These are phyloP conservation scores for Drosophila bunnanda DNA, from an alignment of 2,888 invertebrate genomes.

Conservation along the genomic window DNA sequence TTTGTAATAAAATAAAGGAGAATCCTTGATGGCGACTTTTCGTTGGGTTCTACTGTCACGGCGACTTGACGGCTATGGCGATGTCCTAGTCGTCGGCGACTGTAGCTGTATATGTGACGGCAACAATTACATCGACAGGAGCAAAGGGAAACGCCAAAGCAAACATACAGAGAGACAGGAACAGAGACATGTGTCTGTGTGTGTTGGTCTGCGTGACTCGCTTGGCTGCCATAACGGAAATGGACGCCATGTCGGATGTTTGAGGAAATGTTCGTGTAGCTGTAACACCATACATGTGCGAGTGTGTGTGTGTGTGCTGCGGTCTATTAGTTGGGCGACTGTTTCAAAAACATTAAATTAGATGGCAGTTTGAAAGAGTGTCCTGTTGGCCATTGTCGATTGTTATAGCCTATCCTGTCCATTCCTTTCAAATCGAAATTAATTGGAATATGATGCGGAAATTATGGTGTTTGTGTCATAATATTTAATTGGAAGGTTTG, in stretches of 20 bases:
- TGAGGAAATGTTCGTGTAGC: constrained; percentile 74
- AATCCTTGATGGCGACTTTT: constrained; percentile 53
- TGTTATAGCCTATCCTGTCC: constrained; percentile 7
- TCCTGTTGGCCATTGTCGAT: constrained; percentile 19
- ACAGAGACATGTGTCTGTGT: constrained; percentile 22
- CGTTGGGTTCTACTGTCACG: constrained; percentile 46
- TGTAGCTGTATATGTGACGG: constrained; percentile 58
- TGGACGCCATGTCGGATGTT: constrained; percentile 77
- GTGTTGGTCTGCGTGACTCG: constrained; percentile 32
- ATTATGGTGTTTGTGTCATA: constrained; percentile 8
- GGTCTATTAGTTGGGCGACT: constrained; percentile 35
- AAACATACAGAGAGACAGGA: constrained; percentile 29
- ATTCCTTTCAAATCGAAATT: constrained; percentile 20
- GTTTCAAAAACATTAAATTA: constrained; percentile 33
- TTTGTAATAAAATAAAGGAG: constrained; percentile 66
- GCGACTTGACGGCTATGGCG: constrained; percentile 45
- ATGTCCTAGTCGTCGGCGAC: constrained; percentile 39
- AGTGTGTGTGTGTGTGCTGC: constrained; percentile 12
- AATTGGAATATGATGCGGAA: constrained; percentile 23
- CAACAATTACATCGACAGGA: constrained; percentile 60
- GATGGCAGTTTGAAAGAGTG: constrained; percentile 32
- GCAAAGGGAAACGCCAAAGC: constrained; percentile 40
- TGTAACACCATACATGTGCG: constrained; percentile 50
- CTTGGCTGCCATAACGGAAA: constrained; percentile 79
- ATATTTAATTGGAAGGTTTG: constrained; percentile 21